A percentile compares a stretch with the other conserved stretches of the same genome.
Evolutionary conservation across 2,797 vertebrate genomes (phyloP).

Genomic region (Epinephelus awoara): DNA sequence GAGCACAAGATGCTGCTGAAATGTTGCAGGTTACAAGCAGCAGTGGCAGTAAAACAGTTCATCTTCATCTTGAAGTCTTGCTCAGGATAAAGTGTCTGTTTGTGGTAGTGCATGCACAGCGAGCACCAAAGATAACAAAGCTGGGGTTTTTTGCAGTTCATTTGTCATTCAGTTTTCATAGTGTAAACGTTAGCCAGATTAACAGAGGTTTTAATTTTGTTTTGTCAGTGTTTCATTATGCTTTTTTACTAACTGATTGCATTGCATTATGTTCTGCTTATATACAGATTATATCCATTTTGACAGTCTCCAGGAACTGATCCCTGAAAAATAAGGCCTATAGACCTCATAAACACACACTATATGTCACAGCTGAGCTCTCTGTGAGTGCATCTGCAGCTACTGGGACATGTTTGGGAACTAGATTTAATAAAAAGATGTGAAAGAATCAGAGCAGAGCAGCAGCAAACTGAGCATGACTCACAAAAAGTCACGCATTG

Average conservation of each 20-base stretch:
- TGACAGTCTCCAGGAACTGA: not conserved
- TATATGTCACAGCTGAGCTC: not conserved
- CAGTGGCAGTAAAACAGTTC: not conserved
- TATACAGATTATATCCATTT: not conserved
- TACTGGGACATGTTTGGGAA: not conserved
- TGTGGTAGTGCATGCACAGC: not conserved
- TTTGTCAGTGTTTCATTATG: not conserved
- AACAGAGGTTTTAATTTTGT: not conserved
- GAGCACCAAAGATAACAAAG: not conserved
- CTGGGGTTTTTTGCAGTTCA: not conserved
- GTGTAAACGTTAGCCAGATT: not conserved
- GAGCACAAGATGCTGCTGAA: constrained; percentile 35
- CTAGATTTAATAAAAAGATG: not conserved
- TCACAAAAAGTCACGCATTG: not conserved
- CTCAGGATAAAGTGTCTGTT: not conserved
- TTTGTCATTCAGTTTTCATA: not conserved
- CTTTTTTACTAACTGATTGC: not conserved
- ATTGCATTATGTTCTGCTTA: not conserved
- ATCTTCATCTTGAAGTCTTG: not conserved
- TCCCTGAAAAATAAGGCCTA: not conserved
- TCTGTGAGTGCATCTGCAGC: not conserved
- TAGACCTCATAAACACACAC: not conserved
- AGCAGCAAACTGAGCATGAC: not conserved
- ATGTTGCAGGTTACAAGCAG: not conserved
- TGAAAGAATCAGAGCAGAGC: not conserved